phyloP scores from a whole-genome alignment of 2,113 vertebrate species.

The Hippolais icterina region DNA sequence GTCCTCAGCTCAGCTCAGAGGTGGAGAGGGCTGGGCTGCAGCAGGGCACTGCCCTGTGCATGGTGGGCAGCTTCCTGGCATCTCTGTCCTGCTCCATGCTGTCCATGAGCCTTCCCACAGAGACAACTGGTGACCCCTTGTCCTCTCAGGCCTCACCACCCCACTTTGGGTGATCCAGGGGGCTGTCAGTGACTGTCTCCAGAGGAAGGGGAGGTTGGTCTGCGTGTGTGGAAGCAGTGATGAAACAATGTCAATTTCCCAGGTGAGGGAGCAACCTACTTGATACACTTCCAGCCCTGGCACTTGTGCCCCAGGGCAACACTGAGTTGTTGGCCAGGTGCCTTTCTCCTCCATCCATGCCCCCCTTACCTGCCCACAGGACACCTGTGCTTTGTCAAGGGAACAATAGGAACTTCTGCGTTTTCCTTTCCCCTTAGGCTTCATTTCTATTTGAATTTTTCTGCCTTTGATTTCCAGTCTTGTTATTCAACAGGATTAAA shows the following conservation, averaged over 20 bases:
- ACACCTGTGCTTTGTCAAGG: not conserved
- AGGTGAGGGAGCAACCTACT: not conserved
- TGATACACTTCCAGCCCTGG: not conserved
- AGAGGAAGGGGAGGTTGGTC: not conserved
- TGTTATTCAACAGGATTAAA: constrained; percentile 1
- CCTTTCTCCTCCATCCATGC: not conserved
- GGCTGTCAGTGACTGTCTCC: not conserved
- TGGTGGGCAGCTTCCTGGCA: not conserved
- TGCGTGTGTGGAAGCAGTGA: fast-evolving
- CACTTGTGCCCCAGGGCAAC: not conserved
- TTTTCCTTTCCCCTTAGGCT: not conserved
- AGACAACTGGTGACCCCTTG: fast-evolving
- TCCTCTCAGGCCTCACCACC: not conserved
- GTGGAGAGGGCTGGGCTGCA: fast-evolving
- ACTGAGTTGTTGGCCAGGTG: not conserved
- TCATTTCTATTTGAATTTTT: not conserved
- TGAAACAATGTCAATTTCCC: not conserved
- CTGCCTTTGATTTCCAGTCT: not conserved
- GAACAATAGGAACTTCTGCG: fast-evolving
- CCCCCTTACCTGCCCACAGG: not conserved
- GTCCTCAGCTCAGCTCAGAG: not conserved
- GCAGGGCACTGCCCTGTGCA: fast-evolving
- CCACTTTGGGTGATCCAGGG: not conserved
- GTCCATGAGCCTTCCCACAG: not conserved
- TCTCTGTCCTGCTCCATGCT: not conserved